These are phyloP conservation scores for Thaleichthys pacificus DNA, from an alignment of 2,797 vertebrate genomes.

Conservation along the genomic window DNA sequence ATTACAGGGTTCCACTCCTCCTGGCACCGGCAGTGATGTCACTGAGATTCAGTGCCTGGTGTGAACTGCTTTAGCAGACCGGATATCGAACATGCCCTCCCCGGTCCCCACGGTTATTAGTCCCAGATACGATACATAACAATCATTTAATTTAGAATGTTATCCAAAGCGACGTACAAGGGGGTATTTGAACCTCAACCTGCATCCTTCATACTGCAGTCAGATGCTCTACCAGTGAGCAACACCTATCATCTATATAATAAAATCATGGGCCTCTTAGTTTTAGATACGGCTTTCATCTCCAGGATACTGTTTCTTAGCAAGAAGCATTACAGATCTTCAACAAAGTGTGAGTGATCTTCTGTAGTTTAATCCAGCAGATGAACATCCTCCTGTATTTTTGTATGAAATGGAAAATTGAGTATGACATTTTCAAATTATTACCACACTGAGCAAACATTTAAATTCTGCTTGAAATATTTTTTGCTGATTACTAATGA, in stretches of 20 bases:
- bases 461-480: not conserved
- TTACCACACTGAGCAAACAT: conserved; percentile 2
- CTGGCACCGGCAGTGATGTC: conserved; percentile 13
- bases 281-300: too few relatives aligned
- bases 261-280: too few relatives aligned
- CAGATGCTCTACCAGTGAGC: too few relatives aligned
- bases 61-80: not conserved
- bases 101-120: not conserved
- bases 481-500: conserved; percentile 12
- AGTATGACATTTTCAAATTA: conserved; percentile 5
- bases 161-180: not conserved
- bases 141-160: not conserved
- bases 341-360: too few relatives aligned
- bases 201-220: too few relatives aligned
- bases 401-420: conserved; percentile 13
- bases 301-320: too few relatives aligned
- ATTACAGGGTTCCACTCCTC: conserved; percentile 29
- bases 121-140: not conserved
- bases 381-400: conserved; percentile 14
- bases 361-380: conserved; percentile 1
- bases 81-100: not conserved
- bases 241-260: too few relatives aligned
- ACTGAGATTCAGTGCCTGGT: conserved; percentile 7
- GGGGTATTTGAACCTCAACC: too few relatives aligned
- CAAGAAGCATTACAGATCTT: too few relatives aligned